These are phyloP conservation scores for Sternotherus odoratus DNA, from an alignment of 2,797 vertebrate species.

Conservation along the genomic window DNA sequence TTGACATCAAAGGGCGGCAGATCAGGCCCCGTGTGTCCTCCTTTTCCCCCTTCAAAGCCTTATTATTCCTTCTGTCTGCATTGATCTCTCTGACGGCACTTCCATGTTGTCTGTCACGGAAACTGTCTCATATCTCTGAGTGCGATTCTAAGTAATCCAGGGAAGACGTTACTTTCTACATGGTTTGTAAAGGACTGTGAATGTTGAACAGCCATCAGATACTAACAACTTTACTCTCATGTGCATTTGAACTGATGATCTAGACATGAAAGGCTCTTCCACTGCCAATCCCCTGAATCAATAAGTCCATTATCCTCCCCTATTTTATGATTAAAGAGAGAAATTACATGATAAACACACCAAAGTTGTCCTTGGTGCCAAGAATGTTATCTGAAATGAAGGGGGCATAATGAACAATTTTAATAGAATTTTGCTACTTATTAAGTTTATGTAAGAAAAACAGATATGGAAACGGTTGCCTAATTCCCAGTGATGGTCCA, in stretches of 20 bases:
- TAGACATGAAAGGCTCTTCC: neutral
- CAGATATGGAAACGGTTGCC: neutral
- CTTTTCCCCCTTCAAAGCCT: neutral
- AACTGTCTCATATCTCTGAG: neutral
- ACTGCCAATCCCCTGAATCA: neutral
- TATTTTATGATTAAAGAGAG: neutral
- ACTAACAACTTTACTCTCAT: conserved; percentile 1
- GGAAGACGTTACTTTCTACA: neutral
- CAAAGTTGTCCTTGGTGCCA: neutral
- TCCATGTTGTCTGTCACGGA: neutral
- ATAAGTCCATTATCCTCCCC: neutral
- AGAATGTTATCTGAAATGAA: neutral
- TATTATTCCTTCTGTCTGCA: neutral
- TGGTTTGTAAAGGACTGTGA: neutral
- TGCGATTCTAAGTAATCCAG: conserved; percentile 8
- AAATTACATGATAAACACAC: neutral
- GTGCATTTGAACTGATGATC: neutral
- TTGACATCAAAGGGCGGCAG: neutral
- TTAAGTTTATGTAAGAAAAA: neutral
- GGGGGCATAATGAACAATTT: neutral
- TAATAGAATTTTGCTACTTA: accelerated
- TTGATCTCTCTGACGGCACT: neutral
- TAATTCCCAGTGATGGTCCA: neutral
- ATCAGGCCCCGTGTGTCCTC: neutral
- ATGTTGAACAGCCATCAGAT: neutral